Base-by-base conservation (phyloP, 23 tunicate species). In the Diplosoma virens region DNA sequence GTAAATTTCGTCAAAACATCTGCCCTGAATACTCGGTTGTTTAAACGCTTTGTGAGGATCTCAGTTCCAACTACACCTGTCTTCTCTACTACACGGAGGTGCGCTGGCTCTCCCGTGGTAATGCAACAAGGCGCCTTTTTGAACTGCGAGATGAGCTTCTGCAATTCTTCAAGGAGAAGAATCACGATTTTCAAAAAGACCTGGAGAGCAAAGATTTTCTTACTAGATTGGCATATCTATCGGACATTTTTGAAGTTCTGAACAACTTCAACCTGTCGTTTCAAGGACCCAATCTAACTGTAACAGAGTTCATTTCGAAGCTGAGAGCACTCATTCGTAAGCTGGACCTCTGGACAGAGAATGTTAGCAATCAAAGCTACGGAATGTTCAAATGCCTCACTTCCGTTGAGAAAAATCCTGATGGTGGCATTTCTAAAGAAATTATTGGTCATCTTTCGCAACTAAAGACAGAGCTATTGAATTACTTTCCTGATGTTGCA, bases 101-200 rank as follows among this genome's bases (percentile, higher is more conserved):
- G n/a, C n/a, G n/a, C n/a, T n/a, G n/a, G n/a, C n/a, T n/a, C n/a
- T n/a, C n/a, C n/a, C n/a, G n/a, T n/a, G n/a, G 81, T 36, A 79
- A 79, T 79, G 33, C 77, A 37, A 79, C 83, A 37, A 66, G 53
- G 76, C 77, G 76, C 66, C 75, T 79, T 28, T 66, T 70, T 71
- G 73, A 82, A 82, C 37, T 82, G 87, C 32, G 74, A 2, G 87
- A 82, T 59, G 81, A 79, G 36, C 59, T 79, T 27, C 83, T 79
- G 37, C 36, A 3, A 66, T 66, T 79, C 66, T 79, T 37, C 58
- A 30, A 21, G 47, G 47, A 25, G 73, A 66, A 79, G 76, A 17
- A 79, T 79, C 83, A 79, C 77, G 83, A 79, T 66, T 79, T 79
- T 66, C 59, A 45, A 79, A 79, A 20, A 66, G 59, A 67, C 45